Conservation (phyloP, 2,888 invertebrate genomes). For the Onchidella celtica region DNA sequence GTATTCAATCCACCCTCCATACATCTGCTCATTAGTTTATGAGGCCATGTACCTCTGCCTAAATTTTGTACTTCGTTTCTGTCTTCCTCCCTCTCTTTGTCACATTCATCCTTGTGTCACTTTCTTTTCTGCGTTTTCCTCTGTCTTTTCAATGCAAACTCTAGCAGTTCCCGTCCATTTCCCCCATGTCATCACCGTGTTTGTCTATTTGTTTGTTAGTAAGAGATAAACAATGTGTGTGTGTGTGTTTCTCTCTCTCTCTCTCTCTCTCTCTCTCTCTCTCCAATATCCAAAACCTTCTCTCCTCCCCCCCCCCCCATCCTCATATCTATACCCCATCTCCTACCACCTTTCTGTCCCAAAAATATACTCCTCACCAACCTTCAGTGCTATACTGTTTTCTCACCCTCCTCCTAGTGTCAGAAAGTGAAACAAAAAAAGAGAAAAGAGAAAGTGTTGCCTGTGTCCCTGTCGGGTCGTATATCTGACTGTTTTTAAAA, state of each 20-base stretch:
- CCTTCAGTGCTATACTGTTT: background rate
- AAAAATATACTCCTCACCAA: background rate
- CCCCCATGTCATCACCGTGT: background rate
- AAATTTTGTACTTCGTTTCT: background rate
- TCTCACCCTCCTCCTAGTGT: background rate
- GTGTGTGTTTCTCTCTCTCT: too few species aligned
- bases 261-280: too few species aligned
- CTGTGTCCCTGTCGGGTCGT: background rate
- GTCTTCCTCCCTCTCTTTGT: background rate
- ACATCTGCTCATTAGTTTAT: too few species aligned
- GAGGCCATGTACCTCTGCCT: too few species aligned
- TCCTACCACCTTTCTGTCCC: background rate
- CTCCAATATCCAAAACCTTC: too few species aligned
- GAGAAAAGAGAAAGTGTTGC: too few species aligned
- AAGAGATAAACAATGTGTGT: too few species aligned
- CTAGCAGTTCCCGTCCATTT: too few species aligned
- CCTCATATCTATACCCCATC: background rate
- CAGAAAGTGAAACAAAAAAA: too few species aligned
- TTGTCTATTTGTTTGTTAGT: too few species aligned
- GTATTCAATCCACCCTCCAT: too few species aligned
- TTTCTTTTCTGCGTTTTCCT: background rate
- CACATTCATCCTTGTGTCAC: background rate
- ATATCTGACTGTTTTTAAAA: background rate
- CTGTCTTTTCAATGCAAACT: background rate
- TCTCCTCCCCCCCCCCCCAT: background rate